Evolutionary conservation across 1,140 invertebrate genomes (phyloP).

Genomic region (Drosophila baimaii): DNA sequence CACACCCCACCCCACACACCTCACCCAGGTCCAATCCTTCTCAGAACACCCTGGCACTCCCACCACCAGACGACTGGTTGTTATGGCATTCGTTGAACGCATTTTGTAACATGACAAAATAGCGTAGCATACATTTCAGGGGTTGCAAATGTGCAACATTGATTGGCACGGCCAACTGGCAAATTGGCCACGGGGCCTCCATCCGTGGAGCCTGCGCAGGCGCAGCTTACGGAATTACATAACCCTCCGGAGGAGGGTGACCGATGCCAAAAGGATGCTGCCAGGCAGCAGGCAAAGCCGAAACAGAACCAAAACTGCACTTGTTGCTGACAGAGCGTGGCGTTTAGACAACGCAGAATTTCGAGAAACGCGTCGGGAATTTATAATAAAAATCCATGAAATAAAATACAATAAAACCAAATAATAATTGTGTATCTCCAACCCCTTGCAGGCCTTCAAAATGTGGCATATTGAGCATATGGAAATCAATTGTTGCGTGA

Average conservation of each 20-base stretch:
- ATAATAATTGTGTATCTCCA: background rate
- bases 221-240: constrained; percentile 68
- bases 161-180: constrained; percentile 64
- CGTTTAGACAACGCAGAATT: background rate
- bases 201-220: constrained; percentile 57
- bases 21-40: background rate
- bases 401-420: background rate
- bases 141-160: constrained; percentile 75
- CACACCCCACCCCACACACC: background rate
- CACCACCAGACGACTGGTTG: constrained; percentile 47
- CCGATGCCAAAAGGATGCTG: constrained; percentile 41
- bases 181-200: constrained; percentile 59
- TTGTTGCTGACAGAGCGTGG: constrained; percentile 73
- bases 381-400: background rate
- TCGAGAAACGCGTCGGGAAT: constrained; percentile 23
- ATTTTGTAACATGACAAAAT: constrained; percentile 71
- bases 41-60: constrained; percentile 18
- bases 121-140: constrained; percentile 79
- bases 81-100: constrained; percentile 75
- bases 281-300: constrained; percentile 24
- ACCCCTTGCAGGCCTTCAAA: constrained; percentile 51
- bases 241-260: constrained; percentile 32
- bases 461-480: constrained; percentile 66
- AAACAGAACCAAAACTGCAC: constrained; percentile 73
- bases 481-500: constrained; percentile 61